Evolutionary conservation across 1,140 invertebrate species (phyloP).

Genomic region (Drosophila navojoa): DNA sequence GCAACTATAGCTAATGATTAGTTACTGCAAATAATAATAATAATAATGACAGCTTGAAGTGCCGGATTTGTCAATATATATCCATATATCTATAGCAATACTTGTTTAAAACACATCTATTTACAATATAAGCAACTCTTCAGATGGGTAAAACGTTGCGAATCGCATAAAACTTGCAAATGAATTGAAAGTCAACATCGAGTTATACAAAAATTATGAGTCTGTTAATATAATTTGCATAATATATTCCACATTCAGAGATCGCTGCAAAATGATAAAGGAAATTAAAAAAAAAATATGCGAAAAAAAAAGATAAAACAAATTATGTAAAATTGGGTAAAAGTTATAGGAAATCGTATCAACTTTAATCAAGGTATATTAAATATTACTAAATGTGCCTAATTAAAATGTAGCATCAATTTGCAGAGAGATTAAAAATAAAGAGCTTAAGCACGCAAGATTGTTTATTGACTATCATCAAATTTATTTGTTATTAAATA

Average conservation of each 20-base stretch:
- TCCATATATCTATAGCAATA: not conserved
- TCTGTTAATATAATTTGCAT: slow-evolving; percentile 16
- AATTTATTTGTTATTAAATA: not conserved
- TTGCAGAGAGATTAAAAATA: too few species aligned
- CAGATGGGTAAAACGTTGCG: not conserved
- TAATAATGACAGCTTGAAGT: not conserved
- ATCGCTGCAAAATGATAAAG: slow-evolving; percentile 4
- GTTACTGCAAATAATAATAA: too few species aligned
- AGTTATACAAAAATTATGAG: slow-evolving; percentile 1
- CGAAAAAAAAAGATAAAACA: slow-evolving; percentile 13
- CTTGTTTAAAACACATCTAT: not conserved
- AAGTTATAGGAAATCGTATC: slow-evolving; percentile 13
- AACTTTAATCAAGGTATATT: slow-evolving; percentile 1
- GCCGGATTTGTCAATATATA: not conserved
- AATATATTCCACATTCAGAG: slow-evolving; percentile 7
- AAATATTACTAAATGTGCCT: not conserved
- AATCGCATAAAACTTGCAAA: slow-evolving; percentile 16
- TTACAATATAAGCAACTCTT: not conserved
- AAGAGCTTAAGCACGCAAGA: too few species aligned
- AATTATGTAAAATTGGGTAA: slow-evolving; percentile 4
- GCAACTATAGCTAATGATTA: too few species aligned
- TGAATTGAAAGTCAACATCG: slow-evolving; percentile 14
- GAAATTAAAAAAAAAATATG: not conserved
- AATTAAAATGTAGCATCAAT: not conserved
- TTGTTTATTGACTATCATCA: not conserved